Conservation (phyloP, 1,140 invertebrate genomes). For the Drosophila pandora region DNA sequence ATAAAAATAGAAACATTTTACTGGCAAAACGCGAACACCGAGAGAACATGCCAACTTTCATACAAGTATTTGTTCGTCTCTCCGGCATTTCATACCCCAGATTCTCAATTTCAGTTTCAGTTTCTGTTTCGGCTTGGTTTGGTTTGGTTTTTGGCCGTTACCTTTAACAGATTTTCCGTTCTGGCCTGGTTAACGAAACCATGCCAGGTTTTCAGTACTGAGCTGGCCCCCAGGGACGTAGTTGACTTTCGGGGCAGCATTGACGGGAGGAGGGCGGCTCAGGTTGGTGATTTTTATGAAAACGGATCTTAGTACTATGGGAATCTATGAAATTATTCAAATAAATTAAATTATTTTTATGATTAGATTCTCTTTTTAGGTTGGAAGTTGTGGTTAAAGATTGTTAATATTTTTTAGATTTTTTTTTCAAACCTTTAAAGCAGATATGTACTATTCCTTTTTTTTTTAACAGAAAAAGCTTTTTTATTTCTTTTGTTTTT, state of each 20-base stretch:
- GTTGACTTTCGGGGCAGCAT: slow-evolving; percentile 8
- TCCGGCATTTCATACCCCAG: neutral
- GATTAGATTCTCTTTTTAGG: neutral
- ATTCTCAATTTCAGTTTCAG: slow-evolving; percentile 30
- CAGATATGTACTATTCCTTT: no score
- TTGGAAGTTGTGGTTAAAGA: neutral
- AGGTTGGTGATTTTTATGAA: slow-evolving; percentile 4
- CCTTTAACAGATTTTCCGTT: slow-evolving; percentile 74
- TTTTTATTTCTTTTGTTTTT: neutral
- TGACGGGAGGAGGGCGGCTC: neutral
- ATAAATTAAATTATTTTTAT: neutral
- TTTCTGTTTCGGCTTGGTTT: slow-evolving; percentile 39
- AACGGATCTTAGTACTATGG: slow-evolving; percentile 21
- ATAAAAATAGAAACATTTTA: slow-evolving; percentile 80
- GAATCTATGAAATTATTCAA: neutral
- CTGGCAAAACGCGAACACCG: slow-evolving; percentile 44
- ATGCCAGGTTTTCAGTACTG: slow-evolving; percentile 46
- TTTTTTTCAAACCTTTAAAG: neutral
- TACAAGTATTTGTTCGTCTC: slow-evolving; percentile 34
- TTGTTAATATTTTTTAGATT: neutral
- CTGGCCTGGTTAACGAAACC: slow-evolving; percentile 61
- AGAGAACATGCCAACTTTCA: slow-evolving; percentile 55
- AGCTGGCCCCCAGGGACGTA: slow-evolving; percentile 37
- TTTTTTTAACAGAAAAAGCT: neutral
- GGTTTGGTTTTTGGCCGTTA: slow-evolving; percentile 36